Evolutionary conservation across 2,888 invertebrate species (phyloP).

Genomic region (Melipona beecheii): DNA sequence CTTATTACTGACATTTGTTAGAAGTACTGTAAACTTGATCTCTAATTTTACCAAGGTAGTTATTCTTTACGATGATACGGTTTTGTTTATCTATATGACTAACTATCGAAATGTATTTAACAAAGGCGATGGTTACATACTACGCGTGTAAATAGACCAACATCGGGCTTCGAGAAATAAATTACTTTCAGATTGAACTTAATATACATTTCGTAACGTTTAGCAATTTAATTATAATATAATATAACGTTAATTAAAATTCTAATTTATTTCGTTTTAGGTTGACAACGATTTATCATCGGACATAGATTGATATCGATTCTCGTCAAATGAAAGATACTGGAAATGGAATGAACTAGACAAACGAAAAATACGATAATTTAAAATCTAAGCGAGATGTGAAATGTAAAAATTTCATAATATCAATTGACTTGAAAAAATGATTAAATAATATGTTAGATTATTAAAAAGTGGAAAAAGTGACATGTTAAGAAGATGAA

Average conservation of each 20-base stretch:
- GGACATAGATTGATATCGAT: too few species aligned
- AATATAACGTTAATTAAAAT: too few species aligned
- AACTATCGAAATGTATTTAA: neutral
- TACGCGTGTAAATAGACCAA: neutral
- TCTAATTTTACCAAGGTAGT: neutral
- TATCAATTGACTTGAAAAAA: neutral
- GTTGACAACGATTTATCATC: too few species aligned
- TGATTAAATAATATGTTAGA: neutral
- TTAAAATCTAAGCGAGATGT: too few species aligned
- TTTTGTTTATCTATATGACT: neutral
- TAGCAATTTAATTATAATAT: too few species aligned
- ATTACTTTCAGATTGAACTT: neutral
- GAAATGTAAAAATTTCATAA: neutral
- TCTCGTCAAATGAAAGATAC: too few species aligned
- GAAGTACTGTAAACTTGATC: neutral
- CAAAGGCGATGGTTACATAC: neutral
- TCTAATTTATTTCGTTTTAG: too few species aligned
- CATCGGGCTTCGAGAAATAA: neutral
- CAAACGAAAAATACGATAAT: too few species aligned
- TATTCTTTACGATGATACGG: neutral
- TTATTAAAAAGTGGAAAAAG: neutral
- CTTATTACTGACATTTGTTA: too few species aligned
- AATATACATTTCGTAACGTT: neutral
- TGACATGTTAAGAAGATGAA: neutral
- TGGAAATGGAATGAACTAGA: too few species aligned